Evolutionary conservation across 2,888 invertebrate genomes (phyloP), one percentile per base, ranked within the genome.

Genomic region (Ormia ochracea): DNA sequence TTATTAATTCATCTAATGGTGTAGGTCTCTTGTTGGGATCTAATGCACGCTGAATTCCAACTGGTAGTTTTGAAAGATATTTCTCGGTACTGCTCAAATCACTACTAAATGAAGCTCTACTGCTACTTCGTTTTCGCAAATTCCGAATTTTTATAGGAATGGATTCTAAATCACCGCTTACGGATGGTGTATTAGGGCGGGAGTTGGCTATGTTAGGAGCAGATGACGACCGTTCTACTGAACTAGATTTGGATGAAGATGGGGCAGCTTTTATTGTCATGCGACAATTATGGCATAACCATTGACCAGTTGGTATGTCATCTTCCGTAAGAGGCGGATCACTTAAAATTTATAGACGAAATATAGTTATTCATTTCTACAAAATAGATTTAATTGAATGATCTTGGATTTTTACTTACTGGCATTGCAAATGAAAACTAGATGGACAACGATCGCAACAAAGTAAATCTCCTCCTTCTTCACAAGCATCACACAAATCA

Each of bases 391-490:
- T 9, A 6, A 14, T 14, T 17, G 31, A 21, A 48, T 17, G n/a
- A 14, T 31, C 45, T 23, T 54, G 43, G 5, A 28, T 21, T 36
- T n/a, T 50, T 78, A 80, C 93, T 94, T 90, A 98, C 97, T 98
- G 97, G 93, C 98, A 99, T 84, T 95, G 94, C 76, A 98, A 92
- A 91, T 99, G 98, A 90, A 98, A 99, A 81, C 98, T 97, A 31
- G 97, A 96, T 1, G 98, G 97, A 86, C 98, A 99, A 82, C 94
- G 94, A 89, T 98, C 98, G 89, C 98, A 99, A 90, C 98, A 98
- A 75, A 99, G 93, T 38, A 99, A 91, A 89, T 97, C 97, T 2
- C 98, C 98, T 33, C 97, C 97, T 91, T 98, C 98, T 66, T 94
- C 93, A 88, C 98, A 98, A 68, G 96, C 95, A 90, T 98, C 97